Percentiles rank a stretch among this genome's conserved stretches.
phyloP scores from a whole-genome alignment of 2,113 vertebrate genomes.

The Gambusia holbrooki region DNA sequence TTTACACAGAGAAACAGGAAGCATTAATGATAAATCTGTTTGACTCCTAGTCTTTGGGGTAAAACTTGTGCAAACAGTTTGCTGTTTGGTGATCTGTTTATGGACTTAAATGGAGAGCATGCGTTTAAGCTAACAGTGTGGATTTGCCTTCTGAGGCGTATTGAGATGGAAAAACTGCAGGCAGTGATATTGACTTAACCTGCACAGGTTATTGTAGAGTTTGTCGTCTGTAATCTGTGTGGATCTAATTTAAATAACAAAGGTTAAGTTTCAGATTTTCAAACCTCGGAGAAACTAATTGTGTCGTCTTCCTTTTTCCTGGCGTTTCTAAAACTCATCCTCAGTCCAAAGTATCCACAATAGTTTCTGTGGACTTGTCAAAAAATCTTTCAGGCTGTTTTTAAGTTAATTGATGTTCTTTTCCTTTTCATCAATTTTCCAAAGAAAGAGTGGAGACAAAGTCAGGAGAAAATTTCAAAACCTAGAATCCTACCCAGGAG shows the following conservation, averaged over 20 bases:
- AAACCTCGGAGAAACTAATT: neutral
- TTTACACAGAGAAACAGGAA: constrained; percentile 7
- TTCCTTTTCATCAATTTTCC: no score
- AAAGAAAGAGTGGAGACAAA: no score
- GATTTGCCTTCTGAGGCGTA: neutral
- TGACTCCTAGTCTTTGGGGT: neutral
- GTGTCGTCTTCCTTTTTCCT: neutral
- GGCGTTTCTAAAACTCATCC: neutral
- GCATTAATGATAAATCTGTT: constrained; percentile 1
- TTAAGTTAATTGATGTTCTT: no score
- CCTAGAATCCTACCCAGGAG: no score
- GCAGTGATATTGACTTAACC: neutral
- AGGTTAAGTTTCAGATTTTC: neutral
- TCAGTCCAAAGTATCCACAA: no score
- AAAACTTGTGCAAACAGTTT: neutral
- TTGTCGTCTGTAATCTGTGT: constrained; percentile 22
- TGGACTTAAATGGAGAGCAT: neutral
- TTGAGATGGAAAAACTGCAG: neutral
- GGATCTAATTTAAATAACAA: constrained; percentile 28
- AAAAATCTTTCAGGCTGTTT: no score
- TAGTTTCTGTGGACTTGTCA: neutral
- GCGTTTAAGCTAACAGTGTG: constrained; percentile 2
- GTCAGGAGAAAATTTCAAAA: no score
- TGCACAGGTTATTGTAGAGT: constrained; percentile 8
- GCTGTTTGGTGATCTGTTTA: neutral